These are phyloP conservation scores for Hoplias malabaricus DNA, from an alignment of 2,113 vertebrate genomes.

Conservation along the genomic window DNA sequence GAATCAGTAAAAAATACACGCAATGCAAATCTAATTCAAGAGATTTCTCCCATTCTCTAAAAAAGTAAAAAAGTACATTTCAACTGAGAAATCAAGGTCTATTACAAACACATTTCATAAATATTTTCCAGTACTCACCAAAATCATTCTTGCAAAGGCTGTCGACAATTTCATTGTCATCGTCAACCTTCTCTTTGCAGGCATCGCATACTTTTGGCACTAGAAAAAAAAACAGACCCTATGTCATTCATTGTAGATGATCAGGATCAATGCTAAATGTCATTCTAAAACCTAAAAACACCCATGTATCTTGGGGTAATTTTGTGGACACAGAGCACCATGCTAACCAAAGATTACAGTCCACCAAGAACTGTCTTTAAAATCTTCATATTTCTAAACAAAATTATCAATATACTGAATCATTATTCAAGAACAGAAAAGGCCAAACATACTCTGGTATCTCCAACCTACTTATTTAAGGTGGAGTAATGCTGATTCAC, in stretches of 20 bases:
- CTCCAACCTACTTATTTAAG: too few relatives aligned
- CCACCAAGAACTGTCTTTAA: too few relatives aligned
- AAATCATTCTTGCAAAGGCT: slow-evolving; percentile 98
- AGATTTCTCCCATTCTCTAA: neutral
- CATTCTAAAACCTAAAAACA: neutral
- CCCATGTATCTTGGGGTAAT: too few relatives aligned
- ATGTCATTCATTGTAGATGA: neutral
- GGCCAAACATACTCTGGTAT: too few relatives aligned
- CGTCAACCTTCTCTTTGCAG: slow-evolving; percentile 89
- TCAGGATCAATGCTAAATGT: neutral
- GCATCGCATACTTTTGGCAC: slow-evolving; percentile 93
- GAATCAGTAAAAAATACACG: neutral
- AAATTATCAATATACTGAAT: too few relatives aligned
- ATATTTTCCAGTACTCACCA: slow-evolving; percentile 78
- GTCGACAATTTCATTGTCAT: slow-evolving; percentile 97
- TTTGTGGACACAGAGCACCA: too few relatives aligned
- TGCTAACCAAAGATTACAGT: too few relatives aligned
- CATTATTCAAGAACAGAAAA: too few relatives aligned
- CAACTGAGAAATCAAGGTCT: too few relatives aligned
- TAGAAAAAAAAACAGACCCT: slow-evolving; percentile 63
- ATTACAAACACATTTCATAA: neutral
- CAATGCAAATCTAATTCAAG: neutral
- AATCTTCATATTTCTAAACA: too few relatives aligned
- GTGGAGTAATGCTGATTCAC: too few relatives aligned
- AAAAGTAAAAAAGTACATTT: too few relatives aligned